These are phyloP conservation scores for Habroteleia sp. DNA, from an alignment of 2,888 invertebrate genomes.

Conservation along the genomic window DNA sequence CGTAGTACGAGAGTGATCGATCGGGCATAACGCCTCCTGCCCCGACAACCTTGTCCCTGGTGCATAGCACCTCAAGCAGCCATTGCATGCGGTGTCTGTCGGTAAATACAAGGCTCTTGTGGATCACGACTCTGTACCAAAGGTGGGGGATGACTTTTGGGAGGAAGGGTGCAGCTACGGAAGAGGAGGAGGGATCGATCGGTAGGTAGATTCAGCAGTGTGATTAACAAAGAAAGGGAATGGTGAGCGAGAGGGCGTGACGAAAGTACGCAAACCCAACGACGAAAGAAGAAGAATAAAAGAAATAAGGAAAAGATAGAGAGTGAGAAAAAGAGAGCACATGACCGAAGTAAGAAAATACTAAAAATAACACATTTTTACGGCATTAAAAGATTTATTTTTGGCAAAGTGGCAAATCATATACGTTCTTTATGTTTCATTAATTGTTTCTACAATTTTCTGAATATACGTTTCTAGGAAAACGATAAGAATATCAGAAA, in stretches of 20 bases:
- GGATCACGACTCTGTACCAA: constrained; percentile 66
- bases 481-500: no score
- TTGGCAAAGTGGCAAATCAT: no score
- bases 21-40: constrained; percentile 40
- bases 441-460: no score
- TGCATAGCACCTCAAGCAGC: constrained; percentile 63
- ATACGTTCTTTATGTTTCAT: no score
- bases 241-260: constrained; percentile 66
- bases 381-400: constrained; percentile 67
- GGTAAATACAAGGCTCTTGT: constrained; percentile 67
- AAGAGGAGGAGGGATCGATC: constrained; percentile 51
- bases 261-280: constrained; percentile 56
- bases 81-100: constrained; percentile 65
- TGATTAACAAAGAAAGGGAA: constrained; percentile 68
- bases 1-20: constrained; percentile 36
- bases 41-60: constrained; percentile 55
- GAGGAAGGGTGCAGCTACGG: constrained; percentile 35
- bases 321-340: constrained; percentile 38
- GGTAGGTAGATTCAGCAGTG: constrained; percentile 71
- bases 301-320: constrained; percentile 16
- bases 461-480: no score
- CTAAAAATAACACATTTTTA: constrained; percentile 69
- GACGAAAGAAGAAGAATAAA: constrained; percentile 46
- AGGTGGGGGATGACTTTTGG: constrained; percentile 44
- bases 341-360: constrained; percentile 2